phyloP scores from a whole-genome alignment of 2,113 vertebrate species.

The Argyrosomus japonicus region DNA sequence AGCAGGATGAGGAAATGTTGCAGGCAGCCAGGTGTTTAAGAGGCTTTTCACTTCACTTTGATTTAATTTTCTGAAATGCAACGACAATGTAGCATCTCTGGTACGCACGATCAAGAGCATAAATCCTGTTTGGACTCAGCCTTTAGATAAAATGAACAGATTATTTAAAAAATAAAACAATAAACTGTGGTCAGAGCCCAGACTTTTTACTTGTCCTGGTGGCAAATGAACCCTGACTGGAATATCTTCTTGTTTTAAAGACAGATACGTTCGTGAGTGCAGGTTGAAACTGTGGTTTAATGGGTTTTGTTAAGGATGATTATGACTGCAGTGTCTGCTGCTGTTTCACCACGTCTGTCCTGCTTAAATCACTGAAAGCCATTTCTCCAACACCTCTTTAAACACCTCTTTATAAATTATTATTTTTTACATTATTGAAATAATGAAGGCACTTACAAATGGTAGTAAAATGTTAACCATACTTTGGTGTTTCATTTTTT shows the following conservation, averaged over 20 bases:
- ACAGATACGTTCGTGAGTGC: background rate
- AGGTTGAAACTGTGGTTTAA: conserved; percentile 21
- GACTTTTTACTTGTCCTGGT: background rate
- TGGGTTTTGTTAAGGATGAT: conserved; percentile 31
- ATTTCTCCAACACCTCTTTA: conserved; percentile 4
- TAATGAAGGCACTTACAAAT: conserved; percentile 69
- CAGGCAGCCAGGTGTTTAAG: conserved; percentile 57
- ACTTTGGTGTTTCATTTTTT: conserved; percentile 56
- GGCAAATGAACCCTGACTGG: background rate
- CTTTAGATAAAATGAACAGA: conserved; percentile 14
- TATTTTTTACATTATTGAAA: conserved; percentile 52
- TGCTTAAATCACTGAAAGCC: conserved; percentile 19
- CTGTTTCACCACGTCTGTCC: conserved; percentile 24
- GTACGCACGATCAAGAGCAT: conserved; percentile 33
- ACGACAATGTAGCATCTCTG: conserved; percentile 18
- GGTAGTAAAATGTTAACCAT: conserved; percentile 55
- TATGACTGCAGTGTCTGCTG: conserved; percentile 20
- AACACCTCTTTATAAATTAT: background rate
- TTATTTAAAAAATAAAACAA: conserved; percentile 25
- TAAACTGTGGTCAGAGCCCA: conserved; percentile 6
- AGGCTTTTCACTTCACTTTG: conserved; percentile 61
- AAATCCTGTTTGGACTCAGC: conserved; percentile 22
- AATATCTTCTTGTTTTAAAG: conserved; percentile 1
- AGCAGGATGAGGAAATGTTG: conserved; percentile 14
- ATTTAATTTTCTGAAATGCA: conserved; percentile 64